A percentile compares a stretch with the other conserved stretches of the same genome.
These are phyloP conservation scores for Epirrhoe tristata DNA, from an alignment of 2,888 invertebrate species.

Conservation along the genomic window DNA sequence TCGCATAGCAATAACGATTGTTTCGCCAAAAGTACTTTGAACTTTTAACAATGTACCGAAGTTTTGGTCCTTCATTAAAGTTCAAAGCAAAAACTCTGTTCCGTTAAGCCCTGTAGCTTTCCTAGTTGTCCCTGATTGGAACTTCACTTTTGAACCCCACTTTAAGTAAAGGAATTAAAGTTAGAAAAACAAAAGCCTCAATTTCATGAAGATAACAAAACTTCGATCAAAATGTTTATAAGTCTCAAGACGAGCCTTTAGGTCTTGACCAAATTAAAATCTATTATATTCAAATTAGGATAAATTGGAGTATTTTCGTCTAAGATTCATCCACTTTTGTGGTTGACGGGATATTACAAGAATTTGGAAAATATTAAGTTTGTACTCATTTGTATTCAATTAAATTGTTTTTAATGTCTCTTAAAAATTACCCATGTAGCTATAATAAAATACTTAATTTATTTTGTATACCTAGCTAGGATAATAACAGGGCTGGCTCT, in stretches of 20 bases:
- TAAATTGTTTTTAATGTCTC: no score
- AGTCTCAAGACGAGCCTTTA: background rate
- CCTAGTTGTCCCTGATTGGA: conserved; percentile 15
- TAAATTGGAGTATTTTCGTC: background rate
- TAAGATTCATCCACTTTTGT: background rate
- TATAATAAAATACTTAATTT: background rate
- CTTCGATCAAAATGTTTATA: background rate
- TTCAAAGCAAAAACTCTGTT: conserved; percentile 53
- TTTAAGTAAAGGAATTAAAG: conserved; percentile 9
- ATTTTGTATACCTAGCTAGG: background rate
- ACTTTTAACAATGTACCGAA: conserved; percentile 40
- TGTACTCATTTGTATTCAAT: no score
- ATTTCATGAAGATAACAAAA: background rate
- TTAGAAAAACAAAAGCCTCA: background rate
- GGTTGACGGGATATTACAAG: background rate
- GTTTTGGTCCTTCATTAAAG: conserved; percentile 55
- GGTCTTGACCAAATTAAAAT: background rate
- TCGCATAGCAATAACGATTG: conserved; percentile 25
- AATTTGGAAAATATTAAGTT: no score
- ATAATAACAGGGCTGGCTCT: background rate
- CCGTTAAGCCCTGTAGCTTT: conserved; percentile 31
- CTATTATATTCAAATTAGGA: background rate
- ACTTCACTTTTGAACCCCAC: conserved; percentile 21
- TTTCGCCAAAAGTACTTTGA: conserved; percentile 29
- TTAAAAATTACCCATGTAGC: background rate